Evolutionary conservation across 2,113 vertebrate genomes (phyloP), one percentile per base, ranked within the genome.

Genomic region (Upupa epops): DNA sequence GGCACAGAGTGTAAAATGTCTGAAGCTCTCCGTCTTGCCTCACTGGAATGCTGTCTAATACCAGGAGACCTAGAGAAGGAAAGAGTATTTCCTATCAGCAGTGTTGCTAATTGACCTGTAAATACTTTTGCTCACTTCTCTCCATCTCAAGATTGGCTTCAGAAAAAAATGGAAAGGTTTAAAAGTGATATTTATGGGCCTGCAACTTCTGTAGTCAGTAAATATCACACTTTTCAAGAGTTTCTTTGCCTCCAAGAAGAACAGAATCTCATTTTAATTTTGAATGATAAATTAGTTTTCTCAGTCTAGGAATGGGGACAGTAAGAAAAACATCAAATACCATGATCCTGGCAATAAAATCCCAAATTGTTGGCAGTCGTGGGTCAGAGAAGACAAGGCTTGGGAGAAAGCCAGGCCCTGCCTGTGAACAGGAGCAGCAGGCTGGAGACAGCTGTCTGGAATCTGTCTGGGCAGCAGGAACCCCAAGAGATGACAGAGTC

Each of bases 361-460:
- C 37, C 42, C 34, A 7, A 68, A 49, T 70, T 84, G 83, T 2
- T 96, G 93, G 93, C 88, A 93, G 86, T 65, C 8, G 1, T 63
- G 48, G 92, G 86, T 92, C 83, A 93, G 88, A 87, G 83, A 92
- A 93, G 94, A 92, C 92, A 89, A 94, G 93, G 60, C 86, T 87
- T 96, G 96, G 92, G 86, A 86, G 48, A 24, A 34, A 94, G 95
- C 95, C 96, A 96, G 84, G 82, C 63, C 42, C 83, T 92, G 92
- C 88, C 78, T 92, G 74, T 64, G 90, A 94, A 65, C 86, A 85
- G 89, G 89, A 96, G 95, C 93, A 89, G 86, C 90, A 92, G 95
- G 89, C 93, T 96, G 93, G 83, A 96, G 95, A 93, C 96, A 95
- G 94, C 87, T 96, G 93, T 91, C 93, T 95, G 93, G 89, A 86